phyloP scores from a whole-genome alignment of 2,797 vertebrate species.

The Linurgus olivaceus region DNA sequence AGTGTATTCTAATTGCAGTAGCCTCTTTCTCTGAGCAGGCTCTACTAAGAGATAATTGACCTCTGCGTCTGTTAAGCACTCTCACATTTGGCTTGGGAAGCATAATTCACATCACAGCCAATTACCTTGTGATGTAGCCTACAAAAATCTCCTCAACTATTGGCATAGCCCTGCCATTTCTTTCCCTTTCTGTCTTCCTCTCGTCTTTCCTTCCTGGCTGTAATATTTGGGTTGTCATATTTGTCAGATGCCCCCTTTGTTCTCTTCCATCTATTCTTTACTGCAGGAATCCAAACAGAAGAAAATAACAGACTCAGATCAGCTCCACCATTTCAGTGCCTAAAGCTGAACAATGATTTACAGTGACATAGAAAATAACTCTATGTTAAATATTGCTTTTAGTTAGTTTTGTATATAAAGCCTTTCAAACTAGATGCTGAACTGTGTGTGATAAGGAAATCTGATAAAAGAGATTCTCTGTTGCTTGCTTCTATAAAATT shows the following conservation, averaged over 20 bases:
- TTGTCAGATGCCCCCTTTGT: slow-evolving; percentile 53
- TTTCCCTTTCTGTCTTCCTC: slow-evolving; percentile 36
- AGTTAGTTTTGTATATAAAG: slow-evolving; percentile 47
- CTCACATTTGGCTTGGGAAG: slow-evolving; percentile 56
- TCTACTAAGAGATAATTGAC: slow-evolving; percentile 68
- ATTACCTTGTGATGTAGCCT: slow-evolving; percentile 58
- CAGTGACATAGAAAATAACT: slow-evolving; percentile 51
- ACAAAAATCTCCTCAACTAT: slow-evolving; percentile 38
- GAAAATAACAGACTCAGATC: slow-evolving; percentile 14
- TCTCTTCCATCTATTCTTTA: slow-evolving; percentile 31
- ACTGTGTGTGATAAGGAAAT: slow-evolving; percentile 35
- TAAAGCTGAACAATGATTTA: slow-evolving; percentile 59
- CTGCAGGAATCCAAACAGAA: slow-evolving; percentile 1
- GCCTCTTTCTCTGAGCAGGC: slow-evolving; percentile 43
- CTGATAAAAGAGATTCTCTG: slow-evolving; percentile 39
- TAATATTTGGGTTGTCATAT: slow-evolving; percentile 27
- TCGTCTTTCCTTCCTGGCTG: neutral
- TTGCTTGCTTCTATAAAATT: neutral
- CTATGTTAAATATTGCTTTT: slow-evolving; percentile 61
- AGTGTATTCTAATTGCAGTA: slow-evolving; percentile 57
- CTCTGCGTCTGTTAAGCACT: slow-evolving; percentile 52
- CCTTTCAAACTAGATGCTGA: slow-evolving; percentile 48
- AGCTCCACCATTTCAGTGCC: slow-evolving; percentile 10
- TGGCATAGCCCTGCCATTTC: slow-evolving; percentile 25
- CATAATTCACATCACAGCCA: slow-evolving; percentile 58